Evolutionary conservation across 2,113 vertebrate species (phyloP), one percentile per base, ranked within the genome.

Genomic region (Mungos mungo): DNA sequence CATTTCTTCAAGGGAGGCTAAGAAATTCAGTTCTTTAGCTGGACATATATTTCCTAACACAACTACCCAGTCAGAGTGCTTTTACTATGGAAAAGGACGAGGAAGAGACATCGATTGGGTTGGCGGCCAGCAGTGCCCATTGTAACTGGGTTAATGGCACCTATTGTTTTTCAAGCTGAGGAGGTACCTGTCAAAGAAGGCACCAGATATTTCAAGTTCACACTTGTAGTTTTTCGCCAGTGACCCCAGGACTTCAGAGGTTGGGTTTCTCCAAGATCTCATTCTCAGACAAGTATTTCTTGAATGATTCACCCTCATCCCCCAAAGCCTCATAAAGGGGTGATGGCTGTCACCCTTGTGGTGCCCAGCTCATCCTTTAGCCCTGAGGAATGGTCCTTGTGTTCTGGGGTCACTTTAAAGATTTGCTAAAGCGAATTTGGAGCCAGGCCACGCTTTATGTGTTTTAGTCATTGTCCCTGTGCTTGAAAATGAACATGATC

Each of bases 1-100:
- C 47, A 47, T 76, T 82, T 76, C 57, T 88, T 57, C 57, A 71
- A 27, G 13, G 41, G 69, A 63, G 41, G 29, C 38, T 88, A 81
- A 96, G 57, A 92, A 82, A 60, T 50, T 60, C 52, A 76, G 83
- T 63, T 63, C 77, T 96, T 96, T 77, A 92, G 50, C 50, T 41
- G 76, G 47, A 52, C 63, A 31, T 23, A 31, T n/a, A 63, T 38
- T 83, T 83, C 63, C 16, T 10, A 63, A 41, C 68, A 77, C 27
- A 5, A 69, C 33, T 38, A 31, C 88, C 27, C 38, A 74, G 0
- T 82, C 27, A 14, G 86, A 21, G 38, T 54, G 86, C 35, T 52
- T 57, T 71, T 14, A 92, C 18, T 31, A 23, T 68, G 63, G 38
- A 93, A 76, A 76, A 50, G 16, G 50, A 41, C 3, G 50, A 50